phyloP scores from a whole-genome alignment of 1,140 invertebrate genomes.

The Macrotrachela quadricornifera region DNA sequence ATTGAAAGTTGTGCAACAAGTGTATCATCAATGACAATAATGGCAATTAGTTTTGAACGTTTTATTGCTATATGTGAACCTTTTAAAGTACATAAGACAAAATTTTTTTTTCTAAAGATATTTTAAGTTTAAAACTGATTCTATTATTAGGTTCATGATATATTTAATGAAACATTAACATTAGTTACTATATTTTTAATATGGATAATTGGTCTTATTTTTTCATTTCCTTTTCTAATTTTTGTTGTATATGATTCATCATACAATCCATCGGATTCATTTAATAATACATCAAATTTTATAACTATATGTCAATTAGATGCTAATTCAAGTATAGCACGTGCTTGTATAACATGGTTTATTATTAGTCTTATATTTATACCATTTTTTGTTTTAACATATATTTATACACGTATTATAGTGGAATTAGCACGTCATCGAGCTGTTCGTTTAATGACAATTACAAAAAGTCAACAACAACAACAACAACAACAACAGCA shows the following conservation, averaged over 20 bases:
- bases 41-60: slow-evolving; percentile 16
- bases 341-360: too few species aligned
- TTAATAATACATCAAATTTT: too few species aligned
- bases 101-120: neutral
- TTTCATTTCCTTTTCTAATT: neutral
- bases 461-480: neutral
- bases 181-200: neutral
- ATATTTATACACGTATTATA: too few species aligned
- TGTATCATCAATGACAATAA: slow-evolving; percentile 15
- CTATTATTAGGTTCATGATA: neutral
- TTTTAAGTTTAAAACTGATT: neutral
- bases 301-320: too few species aligned
- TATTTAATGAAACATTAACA: neutral
- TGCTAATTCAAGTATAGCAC: too few species aligned
- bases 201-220: neutral
- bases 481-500: neutral
- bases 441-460: neutral
- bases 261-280: neutral
- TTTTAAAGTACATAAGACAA: slow-evolving; percentile 7
- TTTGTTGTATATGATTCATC: neutral
- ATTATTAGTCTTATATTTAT: too few species aligned
- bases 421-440: neutral
- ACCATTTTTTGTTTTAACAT: too few species aligned
- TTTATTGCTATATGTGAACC: slow-evolving; percentile 17
- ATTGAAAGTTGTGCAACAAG: slow-evolving; percentile 15